These are phyloP conservation scores for Eira barbara DNA, from an alignment of 2,113 vertebrate species.

Conservation along the genomic window DNA sequence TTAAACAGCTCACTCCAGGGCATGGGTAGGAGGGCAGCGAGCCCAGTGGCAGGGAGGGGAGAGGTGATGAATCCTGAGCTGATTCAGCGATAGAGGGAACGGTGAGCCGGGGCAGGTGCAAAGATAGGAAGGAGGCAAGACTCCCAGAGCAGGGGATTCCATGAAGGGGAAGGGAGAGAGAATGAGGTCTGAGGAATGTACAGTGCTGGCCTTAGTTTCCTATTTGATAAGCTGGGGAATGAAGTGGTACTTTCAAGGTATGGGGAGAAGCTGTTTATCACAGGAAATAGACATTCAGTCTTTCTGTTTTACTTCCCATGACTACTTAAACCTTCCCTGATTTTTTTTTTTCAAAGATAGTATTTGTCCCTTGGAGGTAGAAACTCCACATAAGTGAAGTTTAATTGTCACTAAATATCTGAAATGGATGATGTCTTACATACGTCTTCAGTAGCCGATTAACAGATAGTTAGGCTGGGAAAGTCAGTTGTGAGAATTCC, in stretches of 20 bases:
- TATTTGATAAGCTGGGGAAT: neutral
- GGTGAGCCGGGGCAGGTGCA: rapidly evolving
- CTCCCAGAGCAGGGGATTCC: neutral
- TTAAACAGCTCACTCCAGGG: neutral
- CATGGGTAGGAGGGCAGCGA: neutral
- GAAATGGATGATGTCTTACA: neutral
- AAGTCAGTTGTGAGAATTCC: neutral
- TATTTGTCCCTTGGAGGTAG: neutral
- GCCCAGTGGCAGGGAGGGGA: neutral
- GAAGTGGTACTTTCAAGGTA: neutral
- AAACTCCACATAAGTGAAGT: neutral
- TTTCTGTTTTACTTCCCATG: neutral
- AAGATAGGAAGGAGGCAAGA: neutral
- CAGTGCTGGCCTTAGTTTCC: neutral
- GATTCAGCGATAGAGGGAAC: neutral
- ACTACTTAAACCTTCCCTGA: neutral
- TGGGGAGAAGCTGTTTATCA: neutral
- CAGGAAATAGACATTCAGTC: neutral
- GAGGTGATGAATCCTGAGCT: neutral
- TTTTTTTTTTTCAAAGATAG: neutral
- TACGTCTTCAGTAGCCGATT: neutral
- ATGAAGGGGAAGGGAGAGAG: neutral
- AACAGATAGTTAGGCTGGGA: neutral
- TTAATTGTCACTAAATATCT: neutral
- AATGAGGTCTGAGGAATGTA: neutral